Conservation (phyloP, 2,797 vertebrate genomes). For the Neosilurus mollespiculum region DNA sequence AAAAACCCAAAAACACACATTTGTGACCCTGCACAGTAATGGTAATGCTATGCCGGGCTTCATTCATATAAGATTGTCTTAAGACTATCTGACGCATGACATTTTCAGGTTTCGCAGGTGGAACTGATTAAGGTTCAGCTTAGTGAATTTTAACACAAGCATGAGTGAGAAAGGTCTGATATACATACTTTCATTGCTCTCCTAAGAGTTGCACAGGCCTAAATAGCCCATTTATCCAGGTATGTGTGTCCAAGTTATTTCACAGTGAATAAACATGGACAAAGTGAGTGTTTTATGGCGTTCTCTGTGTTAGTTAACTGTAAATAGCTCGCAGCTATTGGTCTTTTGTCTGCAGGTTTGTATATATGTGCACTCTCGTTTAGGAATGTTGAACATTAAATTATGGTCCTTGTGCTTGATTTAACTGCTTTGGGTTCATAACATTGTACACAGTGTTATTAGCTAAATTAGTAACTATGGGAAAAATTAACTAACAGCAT, state of each 20-base stretch:
- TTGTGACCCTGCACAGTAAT: conserved; percentile 47
- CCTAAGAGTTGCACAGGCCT: conserved; percentile 64
- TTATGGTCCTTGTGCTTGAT: conserved; percentile 21
- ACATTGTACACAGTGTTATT: conserved; percentile 22
- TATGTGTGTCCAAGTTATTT: conserved; percentile 64
- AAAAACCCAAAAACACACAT: background rate
- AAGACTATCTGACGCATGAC: conserved; percentile 68
- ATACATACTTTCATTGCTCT: conserved; percentile 66
- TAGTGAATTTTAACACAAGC: conserved; percentile 56
- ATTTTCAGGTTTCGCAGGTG: conserved; percentile 77
- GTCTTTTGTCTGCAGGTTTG: conserved; percentile 29
- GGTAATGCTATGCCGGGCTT: conserved; percentile 59
- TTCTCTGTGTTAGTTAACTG: conserved; percentile 43
- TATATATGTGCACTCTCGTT: conserved; percentile 16
- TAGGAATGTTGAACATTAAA: conserved; percentile 31
- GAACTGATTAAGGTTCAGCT: conserved; percentile 76
- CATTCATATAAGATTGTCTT: conserved; percentile 62
- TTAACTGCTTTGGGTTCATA: conserved; percentile 10
- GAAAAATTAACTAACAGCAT: conserved; percentile 10
- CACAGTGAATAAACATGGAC: conserved; percentile 66
- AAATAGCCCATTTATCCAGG: conserved; percentile 66
- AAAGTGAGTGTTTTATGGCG: conserved; percentile 60
- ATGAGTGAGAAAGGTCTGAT: conserved; percentile 60
- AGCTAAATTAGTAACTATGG: conserved; percentile 47
- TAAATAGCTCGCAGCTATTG: conserved; percentile 45